Evolutionary conservation across 2,888 invertebrate genomes (phyloP).

Genomic region (Melinopterus prodromus): DNA sequence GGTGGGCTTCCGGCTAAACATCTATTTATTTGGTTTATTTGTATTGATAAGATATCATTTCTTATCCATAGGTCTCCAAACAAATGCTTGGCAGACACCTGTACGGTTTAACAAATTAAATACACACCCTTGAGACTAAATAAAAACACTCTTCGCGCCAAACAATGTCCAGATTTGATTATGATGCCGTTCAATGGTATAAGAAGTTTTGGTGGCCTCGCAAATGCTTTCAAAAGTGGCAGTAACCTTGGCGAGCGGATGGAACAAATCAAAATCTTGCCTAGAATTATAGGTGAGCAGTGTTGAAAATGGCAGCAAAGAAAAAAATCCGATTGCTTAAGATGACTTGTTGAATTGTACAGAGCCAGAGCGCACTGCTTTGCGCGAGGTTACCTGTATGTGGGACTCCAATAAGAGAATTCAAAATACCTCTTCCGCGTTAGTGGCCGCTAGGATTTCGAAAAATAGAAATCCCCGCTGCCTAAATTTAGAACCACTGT

Average conservation of each 20-base stretch:
- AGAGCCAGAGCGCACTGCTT: not conserved
- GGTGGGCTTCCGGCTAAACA: too few species aligned
- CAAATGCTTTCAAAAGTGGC: not conserved
- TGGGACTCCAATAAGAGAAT: not conserved
- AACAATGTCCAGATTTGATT: not conserved
- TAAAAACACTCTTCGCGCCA: not conserved
- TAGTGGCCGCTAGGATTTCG: not conserved
- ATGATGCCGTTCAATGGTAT: not conserved
- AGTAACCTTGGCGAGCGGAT: conserved; percentile 4
- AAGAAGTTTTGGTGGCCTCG: not conserved
- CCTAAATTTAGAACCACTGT: not conserved
- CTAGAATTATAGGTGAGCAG: conserved; percentile 4
- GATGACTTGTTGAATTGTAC: not conserved
- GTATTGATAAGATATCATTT: too few species aligned
- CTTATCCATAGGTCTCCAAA: too few species aligned
- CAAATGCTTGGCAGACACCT: too few species aligned
- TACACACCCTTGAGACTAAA: not conserved
- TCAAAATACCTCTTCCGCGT: not conserved
- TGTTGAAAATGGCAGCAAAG: not conserved
- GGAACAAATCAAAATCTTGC: conserved; percentile 4
- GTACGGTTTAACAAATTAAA: not conserved
- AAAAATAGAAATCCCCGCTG: not conserved
- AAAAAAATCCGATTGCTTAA: not conserved
- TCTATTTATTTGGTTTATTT: too few species aligned
- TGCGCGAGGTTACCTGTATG: not conserved